Conservation (phyloP, 2,113 vertebrate genomes). For the Cynopterus brachyotis region DNA sequence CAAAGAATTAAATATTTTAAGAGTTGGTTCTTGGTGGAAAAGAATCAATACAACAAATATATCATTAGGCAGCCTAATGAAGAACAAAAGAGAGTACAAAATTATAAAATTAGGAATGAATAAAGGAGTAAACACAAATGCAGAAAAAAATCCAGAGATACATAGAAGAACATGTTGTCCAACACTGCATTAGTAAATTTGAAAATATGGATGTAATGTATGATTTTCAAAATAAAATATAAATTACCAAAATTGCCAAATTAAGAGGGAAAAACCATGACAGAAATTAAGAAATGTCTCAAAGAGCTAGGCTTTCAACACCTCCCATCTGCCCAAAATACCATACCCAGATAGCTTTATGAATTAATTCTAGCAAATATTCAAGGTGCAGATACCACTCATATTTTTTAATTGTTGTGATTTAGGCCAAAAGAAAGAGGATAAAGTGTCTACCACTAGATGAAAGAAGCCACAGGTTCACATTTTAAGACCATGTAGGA, state of each 20-base stretch:
- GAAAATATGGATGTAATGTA: neutral
- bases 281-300: neutral
- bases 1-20: conserved; percentile 35
- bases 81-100: neutral
- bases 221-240: conserved; percentile 19
- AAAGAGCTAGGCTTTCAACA: neutral
- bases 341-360: neutral
- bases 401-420: neutral
- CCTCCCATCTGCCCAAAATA: neutral
- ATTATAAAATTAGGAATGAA: conserved; percentile 47
- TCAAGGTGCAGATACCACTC: neutral
- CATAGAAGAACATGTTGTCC: neutral
- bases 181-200: neutral
- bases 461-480: neutral
- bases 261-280: neutral
- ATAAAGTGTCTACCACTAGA: neutral
- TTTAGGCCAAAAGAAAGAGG: neutral
- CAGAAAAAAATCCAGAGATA: conserved; percentile 13
- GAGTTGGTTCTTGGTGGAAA: neutral
- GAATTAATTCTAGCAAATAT: neutral
- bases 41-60: neutral
- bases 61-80: neutral
- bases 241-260: neutral
- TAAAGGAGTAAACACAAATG: neutral
- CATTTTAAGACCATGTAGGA: neutral